These are phyloP conservation scores for Hycleus cichorii DNA, from an alignment of 1,140 invertebrate genomes.

Conservation along the genomic window DNA sequence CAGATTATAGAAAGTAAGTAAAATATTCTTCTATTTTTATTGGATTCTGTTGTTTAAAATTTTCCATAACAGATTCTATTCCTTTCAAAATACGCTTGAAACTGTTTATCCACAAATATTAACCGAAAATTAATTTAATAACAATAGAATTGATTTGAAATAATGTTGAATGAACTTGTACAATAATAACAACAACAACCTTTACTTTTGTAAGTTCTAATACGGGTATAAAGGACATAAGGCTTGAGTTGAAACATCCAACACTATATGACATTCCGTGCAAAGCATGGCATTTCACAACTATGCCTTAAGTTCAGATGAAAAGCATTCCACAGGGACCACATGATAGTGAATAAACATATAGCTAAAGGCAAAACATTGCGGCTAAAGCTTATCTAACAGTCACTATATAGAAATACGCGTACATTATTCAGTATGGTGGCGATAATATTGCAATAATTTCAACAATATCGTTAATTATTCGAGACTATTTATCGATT, in stretches of 20 bases:
- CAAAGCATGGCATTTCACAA: slow-evolving; percentile 37
- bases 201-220: not conserved
- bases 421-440: slow-evolving; percentile 11
- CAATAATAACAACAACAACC: no score
- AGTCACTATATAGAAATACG: slow-evolving; percentile 13
- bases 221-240: slow-evolving; percentile 7
- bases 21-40: slow-evolving; percentile 3
- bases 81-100: no score
- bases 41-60: not conserved
- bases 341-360: slow-evolving; percentile 39
- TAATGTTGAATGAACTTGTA: no score
- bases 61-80: no score
- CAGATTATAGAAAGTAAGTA: slow-evolving; percentile 6
- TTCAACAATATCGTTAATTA: no score
- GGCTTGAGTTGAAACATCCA: slow-evolving; percentile 16
- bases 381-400: slow-evolving; percentile 24
- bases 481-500: no score
- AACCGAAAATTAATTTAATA: no score
- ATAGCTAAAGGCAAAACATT: slow-evolving; percentile 28
- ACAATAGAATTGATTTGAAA: no score
- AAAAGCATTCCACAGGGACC: slow-evolving; percentile 39
- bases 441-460: not conserved
- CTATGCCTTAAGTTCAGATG: slow-evolving; percentile 41
- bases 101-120: no score
- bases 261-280: slow-evolving; percentile 40